Percentiles rank a stretch among this genome's conserved stretches.
Conservation (phyloP, 2,113 vertebrate genomes). For the Paramormyrops kingsleyae region DNA sequence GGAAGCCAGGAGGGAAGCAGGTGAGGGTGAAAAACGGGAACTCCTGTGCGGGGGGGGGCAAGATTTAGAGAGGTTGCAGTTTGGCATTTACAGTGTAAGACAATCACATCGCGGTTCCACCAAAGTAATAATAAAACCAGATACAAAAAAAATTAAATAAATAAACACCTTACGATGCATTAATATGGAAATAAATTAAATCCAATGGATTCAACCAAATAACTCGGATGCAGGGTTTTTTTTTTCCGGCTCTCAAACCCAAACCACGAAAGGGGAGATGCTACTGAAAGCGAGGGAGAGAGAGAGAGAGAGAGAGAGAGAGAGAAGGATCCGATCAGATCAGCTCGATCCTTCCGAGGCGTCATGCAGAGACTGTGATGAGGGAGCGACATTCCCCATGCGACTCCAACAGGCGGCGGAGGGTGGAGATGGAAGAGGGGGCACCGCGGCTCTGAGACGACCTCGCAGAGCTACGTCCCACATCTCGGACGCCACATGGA, state of each 20-base stretch:
- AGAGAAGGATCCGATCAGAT: neutral
- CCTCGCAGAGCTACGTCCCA: neutral
- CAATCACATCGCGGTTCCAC: neutral
- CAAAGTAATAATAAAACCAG: neutral
- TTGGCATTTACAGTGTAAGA: neutral
- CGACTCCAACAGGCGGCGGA: neutral
- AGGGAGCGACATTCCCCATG: constrained; percentile 1
- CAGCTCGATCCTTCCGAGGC: constrained; percentile 5
- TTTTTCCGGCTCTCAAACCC: neutral
- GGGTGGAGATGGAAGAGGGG: neutral
- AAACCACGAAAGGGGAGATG: constrained; percentile 6
- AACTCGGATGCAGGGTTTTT: neutral
- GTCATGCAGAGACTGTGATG: constrained; percentile 5
- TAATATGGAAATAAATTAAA: constrained; percentile 1
- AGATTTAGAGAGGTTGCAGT: neutral
- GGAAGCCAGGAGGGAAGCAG: constrained; percentile 84
- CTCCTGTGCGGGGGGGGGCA: constrained; percentile 62
- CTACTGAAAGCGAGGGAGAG: neutral
- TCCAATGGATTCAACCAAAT: neutral
- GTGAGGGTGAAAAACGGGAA: constrained; percentile 97
- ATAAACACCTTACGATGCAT: neutral
- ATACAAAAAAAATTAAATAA: neutral
- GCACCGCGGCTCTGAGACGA: neutral
- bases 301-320: constrained; percentile 4
- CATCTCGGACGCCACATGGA: neutral